Conservation (phyloP, 2,113 vertebrate genomes). For the Ammospiza nelsoni region DNA sequence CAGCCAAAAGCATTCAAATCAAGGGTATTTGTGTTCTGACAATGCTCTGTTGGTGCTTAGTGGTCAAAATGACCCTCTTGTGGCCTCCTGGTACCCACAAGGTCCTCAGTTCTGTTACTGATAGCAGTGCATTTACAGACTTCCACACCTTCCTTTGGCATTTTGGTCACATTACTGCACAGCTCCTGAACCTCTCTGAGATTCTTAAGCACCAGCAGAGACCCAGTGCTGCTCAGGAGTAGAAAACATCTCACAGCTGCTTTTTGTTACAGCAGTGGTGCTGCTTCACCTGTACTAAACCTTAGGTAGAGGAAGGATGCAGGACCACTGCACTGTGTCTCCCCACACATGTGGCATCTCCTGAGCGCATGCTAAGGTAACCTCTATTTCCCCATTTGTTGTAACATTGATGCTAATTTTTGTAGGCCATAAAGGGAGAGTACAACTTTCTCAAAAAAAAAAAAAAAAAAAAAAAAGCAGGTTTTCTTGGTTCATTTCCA, state of each 20-base stretch:
- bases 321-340: not conserved
- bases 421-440: slow-evolving; percentile 1
- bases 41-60: slow-evolving; percentile 29
- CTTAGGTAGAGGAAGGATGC: not conserved
- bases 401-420: not conserved
- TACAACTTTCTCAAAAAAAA: not conserved
- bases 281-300: not conserved
- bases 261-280: not conserved
- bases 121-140: slow-evolving; percentile 26
- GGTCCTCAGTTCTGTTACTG: not conserved
- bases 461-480: not conserved
- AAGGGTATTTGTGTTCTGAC: not conserved
- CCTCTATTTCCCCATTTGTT: not conserved
- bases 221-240: not conserved
- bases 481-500: slow-evolving; percentile 71
- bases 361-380: not conserved
- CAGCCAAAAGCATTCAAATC: not conserved
- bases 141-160: slow-evolving; percentile 20
- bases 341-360: not conserved
- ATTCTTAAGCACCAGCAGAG: slow-evolving; percentile 38
- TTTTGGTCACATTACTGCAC: slow-evolving; percentile 10
- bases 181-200: slow-evolving; percentile 4
- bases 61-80: slow-evolving; percentile 51
- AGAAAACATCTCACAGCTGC: not conserved
- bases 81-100: slow-evolving; percentile 6